Conservation (phyloP, 2,797 vertebrate species). For the Cyprinella venusta region DNA sequence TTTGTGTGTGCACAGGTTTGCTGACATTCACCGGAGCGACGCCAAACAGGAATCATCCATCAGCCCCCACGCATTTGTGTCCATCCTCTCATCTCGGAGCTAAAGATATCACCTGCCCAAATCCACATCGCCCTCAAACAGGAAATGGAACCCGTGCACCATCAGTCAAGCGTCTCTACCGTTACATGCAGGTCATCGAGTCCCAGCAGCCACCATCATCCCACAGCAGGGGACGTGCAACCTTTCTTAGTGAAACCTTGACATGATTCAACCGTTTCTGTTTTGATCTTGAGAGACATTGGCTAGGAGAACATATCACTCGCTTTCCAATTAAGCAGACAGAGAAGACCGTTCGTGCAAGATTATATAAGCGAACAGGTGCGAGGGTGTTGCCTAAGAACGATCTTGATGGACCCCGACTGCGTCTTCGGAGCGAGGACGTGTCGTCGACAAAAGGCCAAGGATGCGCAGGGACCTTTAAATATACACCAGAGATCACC, state of each 20-base stretch:
- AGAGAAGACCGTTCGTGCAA: neutral
- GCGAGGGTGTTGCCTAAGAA: neutral
- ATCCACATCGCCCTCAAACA: constrained; percentile 10
- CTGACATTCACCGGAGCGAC: constrained; percentile 65
- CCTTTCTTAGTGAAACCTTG: constrained; percentile 16
- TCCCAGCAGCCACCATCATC: constrained; percentile 17
- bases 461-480: constrained; percentile 8
- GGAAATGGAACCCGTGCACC: constrained; percentile 31
- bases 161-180: constrained; percentile 33
- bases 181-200: constrained; percentile 34
- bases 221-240: neutral
- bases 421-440: constrained; percentile 8
- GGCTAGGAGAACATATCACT: constrained; percentile 25
- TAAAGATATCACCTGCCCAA: constrained; percentile 56
- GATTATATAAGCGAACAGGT: neutral
- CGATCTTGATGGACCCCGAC: neutral
- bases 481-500: neutral
- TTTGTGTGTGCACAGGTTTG: constrained; percentile 67
- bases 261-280: constrained; percentile 48
- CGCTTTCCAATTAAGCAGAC: constrained; percentile 24
- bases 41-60: constrained; percentile 68
- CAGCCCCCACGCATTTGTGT: constrained; percentile 65
- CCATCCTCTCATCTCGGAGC: constrained; percentile 66
- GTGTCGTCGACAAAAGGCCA: neutral
- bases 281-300: constrained; percentile 20